A percentile compares a stretch with the other conserved stretches of the same genome.
Evolutionary conservation across 2,797 vertebrate species (phyloP).

Genomic region (Poecilia velifera): DNA sequence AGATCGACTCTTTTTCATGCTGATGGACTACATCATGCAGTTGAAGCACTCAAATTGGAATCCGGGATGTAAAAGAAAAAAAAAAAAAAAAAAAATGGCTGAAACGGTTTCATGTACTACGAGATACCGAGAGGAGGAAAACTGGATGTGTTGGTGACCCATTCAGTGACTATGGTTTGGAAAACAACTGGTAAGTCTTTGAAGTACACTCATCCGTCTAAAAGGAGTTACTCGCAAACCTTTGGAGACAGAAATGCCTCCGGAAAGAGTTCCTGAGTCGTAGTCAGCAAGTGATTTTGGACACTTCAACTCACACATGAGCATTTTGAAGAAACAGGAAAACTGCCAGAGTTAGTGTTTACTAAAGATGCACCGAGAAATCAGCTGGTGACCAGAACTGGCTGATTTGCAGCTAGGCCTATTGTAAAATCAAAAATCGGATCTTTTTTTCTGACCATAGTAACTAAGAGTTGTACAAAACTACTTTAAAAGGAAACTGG

Average conservation of each 20-base stretch:
- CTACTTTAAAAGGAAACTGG: neutral
- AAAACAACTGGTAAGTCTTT: slow-evolving; percentile 42
- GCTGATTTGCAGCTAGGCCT: neutral
- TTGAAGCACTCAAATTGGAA: slow-evolving; percentile 76
- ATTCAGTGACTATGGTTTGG: slow-evolving; percentile 43
- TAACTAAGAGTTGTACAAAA: neutral
- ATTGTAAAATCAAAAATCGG: neutral
- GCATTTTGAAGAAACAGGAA: slow-evolving; percentile 28
- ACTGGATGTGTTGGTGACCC: slow-evolving; percentile 42
- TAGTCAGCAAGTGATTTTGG: slow-evolving; percentile 9
- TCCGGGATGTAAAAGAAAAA: slow-evolving; percentile 64
- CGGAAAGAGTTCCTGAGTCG: slow-evolving; percentile 6
- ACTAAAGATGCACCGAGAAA: neutral
- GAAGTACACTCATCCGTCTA: slow-evolving; percentile 32
- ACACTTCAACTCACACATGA: slow-evolving; percentile 46
- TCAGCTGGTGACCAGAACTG: neutral
- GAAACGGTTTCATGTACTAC: slow-evolving; percentile 62
- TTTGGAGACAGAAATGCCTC: slow-evolving; percentile 2
- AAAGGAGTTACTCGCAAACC: slow-evolving; percentile 12
- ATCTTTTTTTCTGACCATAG: neutral
- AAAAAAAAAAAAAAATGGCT: slow-evolving; percentile 59
- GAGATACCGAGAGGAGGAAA: slow-evolving; percentile 37
- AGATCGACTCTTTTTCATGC: slow-evolving; percentile 82
- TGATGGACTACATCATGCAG: slow-evolving; percentile 84
- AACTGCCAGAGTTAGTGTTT: neutral